Conservation (phyloP, 2,888 invertebrate species). For the Napeogenes sylphis region DNA sequence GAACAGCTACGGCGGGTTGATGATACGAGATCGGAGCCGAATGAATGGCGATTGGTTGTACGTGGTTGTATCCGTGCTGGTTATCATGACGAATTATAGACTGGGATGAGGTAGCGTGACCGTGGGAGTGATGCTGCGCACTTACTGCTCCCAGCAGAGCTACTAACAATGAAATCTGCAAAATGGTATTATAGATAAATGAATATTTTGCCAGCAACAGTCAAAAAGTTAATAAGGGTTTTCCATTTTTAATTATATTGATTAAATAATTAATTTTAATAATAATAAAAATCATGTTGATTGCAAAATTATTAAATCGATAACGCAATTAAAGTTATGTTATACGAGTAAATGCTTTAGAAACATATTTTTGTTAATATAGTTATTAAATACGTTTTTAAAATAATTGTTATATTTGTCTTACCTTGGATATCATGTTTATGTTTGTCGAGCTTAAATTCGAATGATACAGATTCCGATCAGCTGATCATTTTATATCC, state of each 20-base stretch:
- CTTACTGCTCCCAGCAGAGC: constrained; percentile 33
- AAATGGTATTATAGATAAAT: neutral
- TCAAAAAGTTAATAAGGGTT: too few species aligned
- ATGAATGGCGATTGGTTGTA: constrained; percentile 9
- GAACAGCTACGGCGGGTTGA: constrained; percentile 8
- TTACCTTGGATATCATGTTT: constrained; percentile 42
- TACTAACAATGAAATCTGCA: constrained; percentile 27
- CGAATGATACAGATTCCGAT: constrained; percentile 45
- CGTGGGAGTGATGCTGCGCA: constrained; percentile 40
- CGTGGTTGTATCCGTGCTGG: constrained; percentile 20
- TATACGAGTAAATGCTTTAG: too few species aligned
- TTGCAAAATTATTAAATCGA: neutral
- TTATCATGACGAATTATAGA: constrained; percentile 31
- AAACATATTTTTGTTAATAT: too few species aligned
- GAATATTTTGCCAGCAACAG: too few species aligned
- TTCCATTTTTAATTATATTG: neutral
- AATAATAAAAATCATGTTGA: too few species aligned
- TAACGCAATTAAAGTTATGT: neutral
- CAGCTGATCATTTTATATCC: constrained; percentile 46
- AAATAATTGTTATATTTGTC: neutral
- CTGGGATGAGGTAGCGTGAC: constrained; percentile 32
- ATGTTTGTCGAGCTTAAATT: constrained; percentile 36
- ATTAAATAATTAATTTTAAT: neutral
- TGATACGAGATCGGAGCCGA: constrained; percentile 6
- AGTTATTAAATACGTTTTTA: too few species aligned